Evolutionary conservation across 1,140 invertebrate genomes (phyloP), one percentile per base, ranked within the genome.

Genomic region (Neotoxoptera formosana): DNA sequence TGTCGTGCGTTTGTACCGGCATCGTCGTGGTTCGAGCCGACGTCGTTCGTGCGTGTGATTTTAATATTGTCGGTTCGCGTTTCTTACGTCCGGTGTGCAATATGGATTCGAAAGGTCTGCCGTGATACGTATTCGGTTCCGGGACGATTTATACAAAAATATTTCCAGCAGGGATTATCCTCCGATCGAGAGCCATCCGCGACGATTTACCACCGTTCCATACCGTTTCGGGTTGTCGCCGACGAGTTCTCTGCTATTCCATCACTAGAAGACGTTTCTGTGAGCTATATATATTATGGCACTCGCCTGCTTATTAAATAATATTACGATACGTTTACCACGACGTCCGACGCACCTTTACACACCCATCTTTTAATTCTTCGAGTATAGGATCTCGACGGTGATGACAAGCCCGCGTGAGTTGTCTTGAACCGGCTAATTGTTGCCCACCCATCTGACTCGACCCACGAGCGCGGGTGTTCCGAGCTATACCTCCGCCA

Each of bases 1-100:
- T 51, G 47, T 88, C 86, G 86, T 51, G 86, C 45, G 86, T 88
- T 21, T 51, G 17, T 88, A n/a, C 86, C 86, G 86, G 86, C 20
- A 3, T 8, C 30, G 45, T 48, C 7, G 47, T 87, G 45, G 36
- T 48, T 47, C 6, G 45, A 17, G 2, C 7, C 8, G 3, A 0
- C 23, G 41, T 47, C 1, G 9, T n/a, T 20, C 45, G 83, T 17
- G 41, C 21, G 1, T n/a, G 0, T 76, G n/a, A n/a, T 17, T 48
- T 1, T 2, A 76, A 76, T 76, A 76, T 34, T 76, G 60, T 76
- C 6, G 60, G 1, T 76, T 7, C 14, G 17, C 60, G 60, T 76
- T 34, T 17, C 9, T 17, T 76, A 76, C 60, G 60, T 76, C 41
- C 25, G 25, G 0, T 36, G 36, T 14, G 2, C 45, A 86, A 0